Evolutionary conservation across 2,797 vertebrate genomes (phyloP).

Genomic region (Helarctos malayanus): DNA sequence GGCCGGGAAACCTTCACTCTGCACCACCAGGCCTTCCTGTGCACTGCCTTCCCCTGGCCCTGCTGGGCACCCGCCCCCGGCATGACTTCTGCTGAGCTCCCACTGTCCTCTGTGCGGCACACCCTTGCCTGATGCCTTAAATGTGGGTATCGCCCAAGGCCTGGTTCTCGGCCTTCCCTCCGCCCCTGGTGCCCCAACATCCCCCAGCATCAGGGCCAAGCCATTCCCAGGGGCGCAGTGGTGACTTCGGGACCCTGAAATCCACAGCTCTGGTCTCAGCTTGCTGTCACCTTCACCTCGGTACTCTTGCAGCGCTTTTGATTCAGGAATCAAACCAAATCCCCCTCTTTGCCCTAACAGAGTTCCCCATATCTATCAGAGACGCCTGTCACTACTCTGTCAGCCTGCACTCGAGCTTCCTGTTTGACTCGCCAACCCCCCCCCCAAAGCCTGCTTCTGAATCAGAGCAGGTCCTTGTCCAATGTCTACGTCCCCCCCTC

Average conservation of each 20-base stretch:
- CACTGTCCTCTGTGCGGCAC: neutral
- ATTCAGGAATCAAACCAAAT: neutral
- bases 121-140: neutral
- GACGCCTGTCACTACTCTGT: neutral
- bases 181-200: neutral
- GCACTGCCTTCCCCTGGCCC: neutral
- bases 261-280: neutral
- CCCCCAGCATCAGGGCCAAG: neutral
- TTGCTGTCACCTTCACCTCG: neutral
- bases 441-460: neutral
- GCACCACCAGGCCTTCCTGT: neutral
- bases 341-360: neutral
- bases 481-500: no score
- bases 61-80: fast-evolving
- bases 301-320: neutral
- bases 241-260: neutral
- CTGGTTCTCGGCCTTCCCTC: neutral
- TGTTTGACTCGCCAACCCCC: neutral
- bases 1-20: neutral
- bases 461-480: neutral
- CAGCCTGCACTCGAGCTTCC: neutral
- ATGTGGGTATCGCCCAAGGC: neutral
- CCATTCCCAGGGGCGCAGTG: neutral
- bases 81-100: neutral
- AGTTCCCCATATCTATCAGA: neutral